A percentile compares a stretch with the other conserved stretches of the same genome.
These are phyloP conservation scores for Muschampia plurimacula DNA, from an alignment of 2,888 invertebrate species.

Conservation along the genomic window DNA sequence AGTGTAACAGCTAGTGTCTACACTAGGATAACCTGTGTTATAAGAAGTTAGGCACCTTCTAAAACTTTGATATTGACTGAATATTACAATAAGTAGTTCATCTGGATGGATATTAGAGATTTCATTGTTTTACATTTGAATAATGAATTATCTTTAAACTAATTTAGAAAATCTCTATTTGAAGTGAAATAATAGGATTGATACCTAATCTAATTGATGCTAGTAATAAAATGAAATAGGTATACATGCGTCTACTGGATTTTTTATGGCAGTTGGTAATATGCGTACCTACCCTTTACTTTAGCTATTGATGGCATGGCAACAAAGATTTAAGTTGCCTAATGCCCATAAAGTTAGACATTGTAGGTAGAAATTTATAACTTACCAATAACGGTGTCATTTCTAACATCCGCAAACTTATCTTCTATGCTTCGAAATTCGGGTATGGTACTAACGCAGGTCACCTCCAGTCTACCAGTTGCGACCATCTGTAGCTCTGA, in stretches of 20 bases:
- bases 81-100: background rate
- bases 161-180: background rate
- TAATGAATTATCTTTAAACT: background rate
- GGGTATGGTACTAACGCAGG: conserved; percentile 92
- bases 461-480: conserved; percentile 89
- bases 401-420: conserved; percentile 90
- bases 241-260: too few relatives aligned
- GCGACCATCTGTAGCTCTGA: conserved; percentile 89
- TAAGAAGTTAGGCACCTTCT: background rate
- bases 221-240: too few relatives aligned
- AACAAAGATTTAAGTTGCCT: too few relatives aligned
- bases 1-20: too few relatives aligned
- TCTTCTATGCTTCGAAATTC: conserved; percentile 89
- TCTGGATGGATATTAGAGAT: background rate
- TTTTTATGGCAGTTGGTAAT: too few relatives aligned
- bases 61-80: background rate
- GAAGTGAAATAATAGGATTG: too few relatives aligned
- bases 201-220: too few relatives aligned
- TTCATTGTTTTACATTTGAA: background rate
- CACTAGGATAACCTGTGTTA: too few relatives aligned
- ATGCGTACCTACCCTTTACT: too few relatives aligned
- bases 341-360: background rate
- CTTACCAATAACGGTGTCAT: conserved; percentile 89
- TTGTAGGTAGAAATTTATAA: background rate
- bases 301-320: too few relatives aligned